phyloP scores from a whole-genome alignment of 2,888 invertebrate genomes.

The Apantesis nais region DNA sequence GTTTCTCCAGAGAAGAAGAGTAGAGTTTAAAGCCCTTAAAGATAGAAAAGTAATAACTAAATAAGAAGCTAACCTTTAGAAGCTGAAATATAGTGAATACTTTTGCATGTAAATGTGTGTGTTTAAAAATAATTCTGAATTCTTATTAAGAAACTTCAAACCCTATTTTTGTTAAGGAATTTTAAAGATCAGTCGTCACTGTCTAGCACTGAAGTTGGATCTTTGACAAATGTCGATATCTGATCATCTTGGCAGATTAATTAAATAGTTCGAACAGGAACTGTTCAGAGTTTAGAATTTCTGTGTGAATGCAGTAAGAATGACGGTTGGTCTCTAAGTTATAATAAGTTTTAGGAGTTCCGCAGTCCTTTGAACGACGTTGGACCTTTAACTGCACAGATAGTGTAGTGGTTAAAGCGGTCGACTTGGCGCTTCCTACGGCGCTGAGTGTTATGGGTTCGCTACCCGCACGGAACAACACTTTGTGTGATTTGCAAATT shows the following conservation, averaged over 20 bases:
- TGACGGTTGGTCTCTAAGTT: background rate
- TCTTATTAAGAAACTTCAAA: background rate
- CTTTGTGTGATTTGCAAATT: too few species aligned
- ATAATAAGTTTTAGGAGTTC: background rate
- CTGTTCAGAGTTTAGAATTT: background rate
- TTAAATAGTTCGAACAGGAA: background rate
- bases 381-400: too few species aligned
- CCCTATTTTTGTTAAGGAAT: background rate
- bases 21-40: too few species aligned
- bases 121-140: background rate
- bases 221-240: slow-evolving; percentile 7
- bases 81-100: background rate
- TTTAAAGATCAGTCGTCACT: slow-evolving; percentile 1
- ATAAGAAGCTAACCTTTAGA: background rate
- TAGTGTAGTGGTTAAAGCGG: too few species aligned
- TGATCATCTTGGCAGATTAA: slow-evolving; percentile 7
- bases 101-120: too few species aligned
- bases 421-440: too few species aligned
- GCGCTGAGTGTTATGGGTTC: too few species aligned
- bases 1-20: too few species aligned
- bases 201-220: slow-evolving; percentile 12
- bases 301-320: background rate
- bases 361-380: too few species aligned
- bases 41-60: too few species aligned
- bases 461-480: too few species aligned